Base-by-base conservation (phyloP, 2,113 vertebrate species). In the Mus pahari region DNA sequence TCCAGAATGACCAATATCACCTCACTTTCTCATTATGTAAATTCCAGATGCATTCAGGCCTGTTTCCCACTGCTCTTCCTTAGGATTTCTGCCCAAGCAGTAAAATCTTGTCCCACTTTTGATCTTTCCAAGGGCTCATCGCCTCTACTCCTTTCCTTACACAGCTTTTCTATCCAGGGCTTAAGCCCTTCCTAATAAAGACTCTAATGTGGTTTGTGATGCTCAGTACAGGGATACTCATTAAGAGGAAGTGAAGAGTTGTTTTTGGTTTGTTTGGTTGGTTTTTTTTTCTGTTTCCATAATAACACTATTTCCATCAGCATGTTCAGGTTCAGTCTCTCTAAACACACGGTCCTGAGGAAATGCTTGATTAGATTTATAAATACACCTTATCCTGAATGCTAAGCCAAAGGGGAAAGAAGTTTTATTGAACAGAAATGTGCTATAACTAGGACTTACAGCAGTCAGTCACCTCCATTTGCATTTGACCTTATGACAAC, bases 321-420 rank as follows among this genome's bases (percentile, higher is more conserved):
- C 36, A 89, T n/a, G 31, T 93, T 73, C 58, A 86, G 33, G 33
- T 53, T 22, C 70, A n/a, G 20, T 5, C 36, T 73, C 48, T 90
- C 88, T 94, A 55, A 42, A 60, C 75, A 91, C 78, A 60, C 55
- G 42, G 88, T 82, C 94, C 88, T 9, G 22, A 36, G 24, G 2
- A 90, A 87, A 55, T 73, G 45, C 64, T 74, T 92, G 24, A 31
- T 73, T 77, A 62, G 79, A 81, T 97, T 95, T 96, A 75, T 55
- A 95, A 92, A 91, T 66, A 93, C 89, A 92, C 62, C 81, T 94
- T 83, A 75, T 97, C 22, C 74, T 55, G 28, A 86, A 53, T 62
- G 66, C 33, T 71, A 92, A 95, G 33, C 79, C 88, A 87, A 84
- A 86, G 36, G 39, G 62, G 4, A 33, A 68, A 94, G 92, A 79